These are phyloP conservation scores for Malacoraja senta DNA, from an alignment of 2,797 vertebrate genomes.

Conservation along the genomic window DNA sequence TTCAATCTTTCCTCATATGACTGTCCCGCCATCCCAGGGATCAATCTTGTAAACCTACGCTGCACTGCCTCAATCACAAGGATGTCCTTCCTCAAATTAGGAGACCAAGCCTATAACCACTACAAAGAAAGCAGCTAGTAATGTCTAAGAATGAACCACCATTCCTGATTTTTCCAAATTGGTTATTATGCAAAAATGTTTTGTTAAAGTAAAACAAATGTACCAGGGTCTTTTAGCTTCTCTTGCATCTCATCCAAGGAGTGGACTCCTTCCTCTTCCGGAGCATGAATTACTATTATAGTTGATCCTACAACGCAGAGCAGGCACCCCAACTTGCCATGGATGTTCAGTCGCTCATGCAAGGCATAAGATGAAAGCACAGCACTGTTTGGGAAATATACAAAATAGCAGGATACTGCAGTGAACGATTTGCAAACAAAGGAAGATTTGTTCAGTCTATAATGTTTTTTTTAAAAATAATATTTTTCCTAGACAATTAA, in stretches of 20 bases:
- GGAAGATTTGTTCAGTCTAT: background rate
- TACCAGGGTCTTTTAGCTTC: conserved; percentile 68
- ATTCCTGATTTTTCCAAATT: background rate
- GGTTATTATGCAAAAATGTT: background rate
- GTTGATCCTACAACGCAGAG: conserved; percentile 65
- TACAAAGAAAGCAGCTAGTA: background rate
- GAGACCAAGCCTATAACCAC: too few species aligned
- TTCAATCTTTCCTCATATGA: too few species aligned
- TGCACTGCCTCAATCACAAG: too few species aligned
- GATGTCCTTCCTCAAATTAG: too few species aligned
- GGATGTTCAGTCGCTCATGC: conserved; percentile 67
- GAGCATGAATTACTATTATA: conserved; percentile 67
- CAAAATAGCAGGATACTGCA: background rate
- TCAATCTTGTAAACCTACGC: too few species aligned
- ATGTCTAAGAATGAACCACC: too few species aligned
- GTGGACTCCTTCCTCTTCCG: conserved; percentile 61
- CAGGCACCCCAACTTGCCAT: conserved; percentile 66
- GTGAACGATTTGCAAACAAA: background rate
- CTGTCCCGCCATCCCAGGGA: too few species aligned
- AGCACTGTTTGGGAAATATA: conserved; percentile 52
- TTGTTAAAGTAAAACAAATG: conserved; percentile 41
- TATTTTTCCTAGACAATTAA: background rate
- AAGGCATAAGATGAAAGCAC: conserved; percentile 65
- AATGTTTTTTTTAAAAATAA: background rate
- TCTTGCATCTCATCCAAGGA: conserved; percentile 64